Conservation (phyloP, 1,140 invertebrate genomes). For the Drosophila rhopaloa region DNA sequence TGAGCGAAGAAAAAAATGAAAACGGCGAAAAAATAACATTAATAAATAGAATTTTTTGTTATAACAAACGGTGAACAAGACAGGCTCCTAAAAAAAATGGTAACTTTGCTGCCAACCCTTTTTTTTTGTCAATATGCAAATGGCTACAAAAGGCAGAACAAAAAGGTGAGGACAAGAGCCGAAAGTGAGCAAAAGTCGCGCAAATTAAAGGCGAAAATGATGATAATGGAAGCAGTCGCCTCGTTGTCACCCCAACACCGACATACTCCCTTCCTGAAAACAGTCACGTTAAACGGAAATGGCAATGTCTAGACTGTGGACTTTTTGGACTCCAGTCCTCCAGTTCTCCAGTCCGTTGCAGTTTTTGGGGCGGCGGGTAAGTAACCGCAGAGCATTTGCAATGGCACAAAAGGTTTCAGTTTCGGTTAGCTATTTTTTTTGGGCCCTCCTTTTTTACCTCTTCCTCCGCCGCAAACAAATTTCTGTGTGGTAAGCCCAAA, state of each 20-base stretch:
- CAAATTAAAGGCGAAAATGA: constrained; percentile 57
- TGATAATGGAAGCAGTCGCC: constrained; percentile 52
- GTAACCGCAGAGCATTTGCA: constrained; percentile 69
- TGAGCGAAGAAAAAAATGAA: constrained; percentile 17
- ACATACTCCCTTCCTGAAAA: constrained; percentile 18
- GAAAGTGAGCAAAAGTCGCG: constrained; percentile 62
- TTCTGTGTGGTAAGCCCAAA: constrained; percentile 19
- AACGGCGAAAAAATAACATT: constrained; percentile 25
- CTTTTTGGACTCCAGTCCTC: constrained; percentile 40
- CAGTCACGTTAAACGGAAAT: constrained; percentile 81
- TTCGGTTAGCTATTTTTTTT: constrained; percentile 39
- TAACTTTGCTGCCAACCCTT: constrained; percentile 3
- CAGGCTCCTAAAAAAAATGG: constrained; percentile 18
- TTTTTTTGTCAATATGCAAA: constrained; percentile 63
- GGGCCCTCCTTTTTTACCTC: constrained; percentile 1
- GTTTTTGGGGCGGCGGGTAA: constrained; percentile 5
- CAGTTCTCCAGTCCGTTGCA: constrained; percentile 12
- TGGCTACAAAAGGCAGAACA: constrained; percentile 17
- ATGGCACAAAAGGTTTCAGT: constrained; percentile 67
- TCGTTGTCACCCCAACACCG: constrained; percentile 21
- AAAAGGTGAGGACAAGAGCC: constrained; percentile 37
- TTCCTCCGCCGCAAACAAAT: constrained; percentile 32
- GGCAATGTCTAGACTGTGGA: constrained; percentile 80
- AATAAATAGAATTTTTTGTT: constrained; percentile 40
- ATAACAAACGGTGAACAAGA: constrained; percentile 21